phyloP scores from a whole-genome alignment of 2,113 vertebrate genomes.

The Datnioides undecimradiatus region DNA sequence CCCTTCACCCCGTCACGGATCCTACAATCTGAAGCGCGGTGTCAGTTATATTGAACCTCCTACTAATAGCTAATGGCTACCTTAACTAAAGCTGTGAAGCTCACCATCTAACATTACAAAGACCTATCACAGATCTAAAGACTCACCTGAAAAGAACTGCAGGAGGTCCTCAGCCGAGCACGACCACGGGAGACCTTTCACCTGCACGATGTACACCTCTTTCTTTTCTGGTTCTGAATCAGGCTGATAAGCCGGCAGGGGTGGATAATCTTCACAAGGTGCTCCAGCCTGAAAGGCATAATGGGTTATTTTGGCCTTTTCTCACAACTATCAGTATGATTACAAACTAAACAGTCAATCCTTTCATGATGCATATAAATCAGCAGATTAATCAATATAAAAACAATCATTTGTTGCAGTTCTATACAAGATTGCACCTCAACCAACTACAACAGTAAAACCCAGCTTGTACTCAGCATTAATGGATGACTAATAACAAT shows the following conservation, averaged over 20 bases:
- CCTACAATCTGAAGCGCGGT: slow-evolving; percentile 86
- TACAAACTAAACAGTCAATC: too few species aligned
- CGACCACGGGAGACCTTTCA: slow-evolving; percentile 90
- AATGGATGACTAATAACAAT: neutral
- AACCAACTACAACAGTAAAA: neutral
- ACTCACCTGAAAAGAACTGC: slow-evolving; percentile 93
- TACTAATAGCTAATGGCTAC: neutral
- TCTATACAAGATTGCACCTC: too few species aligned
- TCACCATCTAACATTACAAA: neutral
- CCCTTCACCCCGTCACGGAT: slow-evolving; percentile 89
- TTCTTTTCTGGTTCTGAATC: slow-evolving; percentile 69
- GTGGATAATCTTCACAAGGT: slow-evolving; percentile 82
- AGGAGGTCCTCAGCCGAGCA: slow-evolving; percentile 90
- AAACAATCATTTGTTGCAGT: too few species aligned
- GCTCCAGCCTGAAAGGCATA: slow-evolving; percentile 72
- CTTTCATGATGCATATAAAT: too few species aligned
- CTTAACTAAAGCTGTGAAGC: neutral
- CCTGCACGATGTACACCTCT: slow-evolving; percentile 88
- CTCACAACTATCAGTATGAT: too few species aligned
- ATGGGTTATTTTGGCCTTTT: too few species aligned
- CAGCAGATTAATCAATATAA: too few species aligned
- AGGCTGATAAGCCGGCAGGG: slow-evolving; percentile 80
- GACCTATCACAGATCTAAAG: neutral
- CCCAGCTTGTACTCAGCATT: neutral
- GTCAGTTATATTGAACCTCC: too few species aligned